phyloP scores from a whole-genome alignment of 2,888 invertebrate species.

The Aleiodes leptofemur region DNA sequence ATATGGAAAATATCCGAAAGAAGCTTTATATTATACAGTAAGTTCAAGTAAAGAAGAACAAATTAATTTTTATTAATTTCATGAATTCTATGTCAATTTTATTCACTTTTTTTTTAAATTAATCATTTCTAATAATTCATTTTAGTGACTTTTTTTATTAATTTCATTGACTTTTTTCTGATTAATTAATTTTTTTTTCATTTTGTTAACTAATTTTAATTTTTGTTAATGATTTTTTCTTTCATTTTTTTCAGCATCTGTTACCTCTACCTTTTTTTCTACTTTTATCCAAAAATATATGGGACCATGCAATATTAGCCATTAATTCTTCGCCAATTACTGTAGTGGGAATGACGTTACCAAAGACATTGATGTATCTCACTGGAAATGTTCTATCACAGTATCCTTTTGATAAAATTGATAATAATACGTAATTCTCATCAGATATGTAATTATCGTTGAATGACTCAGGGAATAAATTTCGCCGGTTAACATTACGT shows the following conservation, averaged over 20 bases:
- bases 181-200: neutral
- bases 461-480: neutral
- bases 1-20: slow-evolving; percentile 94
- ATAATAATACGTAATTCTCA: neutral
- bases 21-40: slow-evolving; percentile 90
- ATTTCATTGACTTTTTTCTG: too few relatives aligned
- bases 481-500: too few relatives aligned
- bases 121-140: too few relatives aligned
- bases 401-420: slow-evolving; percentile 78
- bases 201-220: neutral
- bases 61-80: neutral
- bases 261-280: slow-evolving; percentile 93
- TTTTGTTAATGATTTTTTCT: slow-evolving; percentile 42
- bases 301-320: slow-evolving; percentile 85
- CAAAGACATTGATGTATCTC: slow-evolving; percentile 86
- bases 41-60: slow-evolving; percentile 55
- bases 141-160: neutral
- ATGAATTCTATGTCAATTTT: slow-evolving; percentile 19
- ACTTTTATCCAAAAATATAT: slow-evolving; percentile 86
- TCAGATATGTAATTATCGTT: neutral
- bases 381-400: slow-evolving; percentile 91
- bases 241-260: slow-evolving; percentile 82
- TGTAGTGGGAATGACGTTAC: slow-evolving; percentile 80
- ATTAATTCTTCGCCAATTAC: slow-evolving; percentile 79
- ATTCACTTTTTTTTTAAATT: too few relatives aligned